Evolutionary conservation across 2,888 invertebrate species (phyloP).

Genomic region (Cordylochernes scorpioides): DNA sequence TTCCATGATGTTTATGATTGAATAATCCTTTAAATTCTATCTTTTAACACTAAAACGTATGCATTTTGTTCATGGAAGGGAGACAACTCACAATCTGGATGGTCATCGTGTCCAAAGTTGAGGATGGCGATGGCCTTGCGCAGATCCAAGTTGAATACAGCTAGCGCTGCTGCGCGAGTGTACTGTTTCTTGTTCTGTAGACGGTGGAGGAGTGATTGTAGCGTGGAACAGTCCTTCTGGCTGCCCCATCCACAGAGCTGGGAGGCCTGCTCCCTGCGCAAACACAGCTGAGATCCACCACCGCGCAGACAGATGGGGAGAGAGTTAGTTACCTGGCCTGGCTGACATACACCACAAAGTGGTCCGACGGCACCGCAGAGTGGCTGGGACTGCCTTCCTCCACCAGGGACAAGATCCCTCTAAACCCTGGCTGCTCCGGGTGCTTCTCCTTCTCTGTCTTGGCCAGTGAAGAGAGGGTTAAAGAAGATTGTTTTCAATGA

Average conservation of each 20-base stretch:
- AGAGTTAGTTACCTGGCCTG: background rate
- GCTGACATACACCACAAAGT: too few relatives aligned
- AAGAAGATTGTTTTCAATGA: too few relatives aligned
- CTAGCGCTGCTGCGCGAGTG: constrained; percentile 64
- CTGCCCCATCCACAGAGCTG: constrained; percentile 70
- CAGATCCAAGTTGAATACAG: constrained; percentile 63
- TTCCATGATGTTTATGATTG: too few relatives aligned
- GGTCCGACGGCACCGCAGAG: too few relatives aligned
- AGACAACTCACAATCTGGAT: constrained; percentile 18
- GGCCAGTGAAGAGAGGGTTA: too few relatives aligned
- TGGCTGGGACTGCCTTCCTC: too few relatives aligned
- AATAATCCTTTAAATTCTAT: too few relatives aligned
- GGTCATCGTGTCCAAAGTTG: constrained; percentile 33
- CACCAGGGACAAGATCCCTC: too few relatives aligned
- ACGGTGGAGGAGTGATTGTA: constrained; percentile 29
- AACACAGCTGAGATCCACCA: background rate
- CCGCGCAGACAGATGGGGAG: constrained; percentile 1
- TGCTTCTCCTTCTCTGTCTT: too few relatives aligned
- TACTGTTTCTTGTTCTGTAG: constrained; percentile 38
- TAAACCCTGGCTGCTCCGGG: too few relatives aligned
- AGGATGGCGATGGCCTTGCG: constrained; percentile 59
- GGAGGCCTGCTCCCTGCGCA: constrained; percentile 45
- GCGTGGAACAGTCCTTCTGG: constrained; percentile 34
- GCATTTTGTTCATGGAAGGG: too few relatives aligned
- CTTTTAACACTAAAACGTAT: too few relatives aligned